Conservation (phyloP, 2,888 invertebrate species). For the Bruchidius siliquastri region DNA sequence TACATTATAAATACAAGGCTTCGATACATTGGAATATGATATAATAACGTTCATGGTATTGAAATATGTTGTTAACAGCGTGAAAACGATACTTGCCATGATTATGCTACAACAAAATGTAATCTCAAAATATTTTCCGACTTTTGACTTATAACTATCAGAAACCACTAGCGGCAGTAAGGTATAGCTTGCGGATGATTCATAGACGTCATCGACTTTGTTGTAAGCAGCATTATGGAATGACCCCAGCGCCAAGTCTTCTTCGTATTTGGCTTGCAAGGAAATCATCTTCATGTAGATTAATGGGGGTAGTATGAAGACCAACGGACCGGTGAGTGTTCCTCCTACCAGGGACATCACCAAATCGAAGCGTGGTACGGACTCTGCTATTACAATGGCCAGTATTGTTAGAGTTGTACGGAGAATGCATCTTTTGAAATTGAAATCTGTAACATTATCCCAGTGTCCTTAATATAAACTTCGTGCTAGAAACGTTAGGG, state of each 20-base stretch:
- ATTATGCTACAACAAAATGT: slow-evolving; percentile 53
- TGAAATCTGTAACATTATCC: slow-evolving; percentile 60
- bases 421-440: slow-evolving; percentile 64
- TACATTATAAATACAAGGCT: slow-evolving; percentile 68
- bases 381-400: slow-evolving; percentile 73
- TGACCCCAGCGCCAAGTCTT: slow-evolving; percentile 25
- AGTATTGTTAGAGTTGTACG: slow-evolving; percentile 65
- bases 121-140: slow-evolving; percentile 27
- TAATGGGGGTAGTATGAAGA: slow-evolving; percentile 79
- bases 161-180: background rate
- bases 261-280: slow-evolving; percentile 44
- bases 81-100: slow-evolving; percentile 59
- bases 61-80: slow-evolving; percentile 64
- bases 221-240: slow-evolving; percentile 23
- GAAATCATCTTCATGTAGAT: slow-evolving; percentile 68
- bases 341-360: slow-evolving; percentile 85
- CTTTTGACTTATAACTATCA: background rate
- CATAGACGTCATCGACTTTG: slow-evolving; percentile 11
- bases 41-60: slow-evolving; percentile 61
- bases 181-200: background rate
- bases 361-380: slow-evolving; percentile 79
- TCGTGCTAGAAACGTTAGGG: no score
- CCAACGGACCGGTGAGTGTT: slow-evolving; percentile 74
- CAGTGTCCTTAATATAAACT: no score
- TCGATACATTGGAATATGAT: slow-evolving; percentile 61